These are phyloP conservation scores for Boleophthalmus pectinirostris DNA, from an alignment of 2,113 vertebrate species.

Conservation along the genomic window DNA sequence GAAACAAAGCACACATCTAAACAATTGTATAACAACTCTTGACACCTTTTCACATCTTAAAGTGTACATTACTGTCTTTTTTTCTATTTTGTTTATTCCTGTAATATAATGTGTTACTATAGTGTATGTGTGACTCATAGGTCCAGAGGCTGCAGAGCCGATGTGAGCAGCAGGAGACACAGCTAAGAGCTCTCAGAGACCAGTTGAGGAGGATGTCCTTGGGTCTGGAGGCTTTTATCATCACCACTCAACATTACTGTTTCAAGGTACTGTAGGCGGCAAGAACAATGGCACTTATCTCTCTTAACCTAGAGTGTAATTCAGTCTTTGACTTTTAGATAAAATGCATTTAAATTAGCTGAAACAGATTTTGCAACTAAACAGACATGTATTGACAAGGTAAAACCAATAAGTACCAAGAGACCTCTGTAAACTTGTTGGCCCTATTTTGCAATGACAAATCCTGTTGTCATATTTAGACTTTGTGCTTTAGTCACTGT, in stretches of 20 bases:
- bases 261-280: slow-evolving; percentile 75
- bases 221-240: slow-evolving; percentile 86
- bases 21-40: too few relatives aligned
- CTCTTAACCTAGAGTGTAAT: neutral
- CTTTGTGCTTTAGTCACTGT: neutral
- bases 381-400: neutral
- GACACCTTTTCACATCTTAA: neutral
- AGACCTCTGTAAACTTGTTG: neutral
- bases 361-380: neutral
- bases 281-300: neutral
- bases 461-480: neutral
- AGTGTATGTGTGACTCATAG: slow-evolving; percentile 30
- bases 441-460: neutral
- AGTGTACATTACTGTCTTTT: too few relatives aligned
- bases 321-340: neutral
- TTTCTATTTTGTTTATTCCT: too few relatives aligned
- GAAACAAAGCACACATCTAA: too few relatives aligned
- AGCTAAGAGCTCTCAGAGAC: slow-evolving; percentile 75
- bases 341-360: neutral
- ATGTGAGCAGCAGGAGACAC: slow-evolving; percentile 83
- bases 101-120: too few relatives aligned
- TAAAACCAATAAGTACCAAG: neutral
- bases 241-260: slow-evolving; percentile 91
- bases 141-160: slow-evolving; percentile 83
- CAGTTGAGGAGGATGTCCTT: slow-evolving; percentile 81